These are phyloP conservation scores for Oreohelix idahoensis DNA, from an alignment of 1,140 invertebrate genomes.

Conservation along the genomic window DNA sequence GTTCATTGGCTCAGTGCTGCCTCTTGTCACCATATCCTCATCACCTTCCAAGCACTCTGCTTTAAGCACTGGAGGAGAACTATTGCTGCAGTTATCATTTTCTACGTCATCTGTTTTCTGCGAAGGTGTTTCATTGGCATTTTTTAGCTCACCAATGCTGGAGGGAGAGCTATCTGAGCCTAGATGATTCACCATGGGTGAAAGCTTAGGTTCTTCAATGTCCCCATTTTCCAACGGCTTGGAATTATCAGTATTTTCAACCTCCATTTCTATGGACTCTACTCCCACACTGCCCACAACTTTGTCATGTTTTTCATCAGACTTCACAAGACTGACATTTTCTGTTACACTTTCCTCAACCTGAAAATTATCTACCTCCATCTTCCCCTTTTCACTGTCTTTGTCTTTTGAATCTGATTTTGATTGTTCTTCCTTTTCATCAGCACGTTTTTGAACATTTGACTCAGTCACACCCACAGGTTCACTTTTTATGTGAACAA, in stretches of 20 bases:
- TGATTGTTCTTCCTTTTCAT: not conserved
- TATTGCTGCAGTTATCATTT: slow-evolving; percentile 23
- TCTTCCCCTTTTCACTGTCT: not conserved
- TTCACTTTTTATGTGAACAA: not conserved
- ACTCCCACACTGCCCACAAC: not conserved
- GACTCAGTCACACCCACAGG: not conserved
- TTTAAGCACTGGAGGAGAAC: slow-evolving; percentile 35
- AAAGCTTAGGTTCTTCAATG: slow-evolving; percentile 28
- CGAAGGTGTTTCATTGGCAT: not conserved
- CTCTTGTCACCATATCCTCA: slow-evolving; percentile 7
- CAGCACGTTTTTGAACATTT: not conserved
- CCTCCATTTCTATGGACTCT: not conserved
- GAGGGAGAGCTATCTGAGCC: not conserved
- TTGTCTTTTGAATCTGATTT: not conserved
- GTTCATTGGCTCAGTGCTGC: slow-evolving; percentile 27
- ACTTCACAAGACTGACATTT: not conserved
- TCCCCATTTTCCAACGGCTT: slow-evolving; percentile 37
- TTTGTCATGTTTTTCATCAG: not conserved
- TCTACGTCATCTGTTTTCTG: slow-evolving; percentile 1
- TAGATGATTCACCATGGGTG: slow-evolving; percentile 28
- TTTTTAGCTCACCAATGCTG: not conserved
- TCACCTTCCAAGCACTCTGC: slow-evolving; percentile 33
- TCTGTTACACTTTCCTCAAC: not conserved
- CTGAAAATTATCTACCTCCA: not conserved
- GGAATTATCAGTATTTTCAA: slow-evolving; percentile 11